These are phyloP conservation scores for Clivina fossor DNA, from an alignment of 2,888 invertebrate species.

Conservation along the genomic window DNA sequence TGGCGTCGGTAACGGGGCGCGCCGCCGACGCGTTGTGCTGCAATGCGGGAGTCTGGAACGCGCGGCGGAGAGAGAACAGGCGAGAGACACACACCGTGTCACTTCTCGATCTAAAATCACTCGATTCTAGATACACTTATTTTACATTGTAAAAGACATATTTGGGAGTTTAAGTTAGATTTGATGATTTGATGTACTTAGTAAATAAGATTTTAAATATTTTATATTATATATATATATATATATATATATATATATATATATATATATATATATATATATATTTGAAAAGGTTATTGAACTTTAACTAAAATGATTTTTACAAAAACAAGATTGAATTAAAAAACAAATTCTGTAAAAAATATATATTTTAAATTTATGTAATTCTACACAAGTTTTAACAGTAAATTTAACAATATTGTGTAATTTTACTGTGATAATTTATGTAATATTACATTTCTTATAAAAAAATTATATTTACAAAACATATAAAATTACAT, in stretches of 20 bases:
- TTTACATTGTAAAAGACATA: neutral
- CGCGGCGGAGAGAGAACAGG: constrained; percentile 1
- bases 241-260: constrained; percentile 7
- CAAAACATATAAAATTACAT: too few relatives aligned
- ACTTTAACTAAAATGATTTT: neutral
- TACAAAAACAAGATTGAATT: too few relatives aligned
- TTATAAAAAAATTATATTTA: too few relatives aligned
- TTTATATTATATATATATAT: constrained; percentile 4
- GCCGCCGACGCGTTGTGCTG: constrained; percentile 30
- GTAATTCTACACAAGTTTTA: too few relatives aligned
- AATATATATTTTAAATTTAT: too few relatives aligned
- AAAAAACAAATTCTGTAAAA: too few relatives aligned
- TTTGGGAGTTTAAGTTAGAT: neutral
- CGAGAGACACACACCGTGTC: neutral
- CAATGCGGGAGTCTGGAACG: constrained; percentile 25
- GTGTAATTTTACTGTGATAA: too few relatives aligned
- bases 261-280: constrained; percentile 6
- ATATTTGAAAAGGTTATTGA: neutral
- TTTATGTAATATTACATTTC: too few relatives aligned
- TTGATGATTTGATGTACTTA: neutral
- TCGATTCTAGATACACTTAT: neutral
- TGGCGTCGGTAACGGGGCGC: constrained; percentile 23
- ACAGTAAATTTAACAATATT: too few relatives aligned
- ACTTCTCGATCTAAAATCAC: neutral
- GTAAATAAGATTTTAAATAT: neutral